A percentile compares a stretch with the other conserved stretches of the same genome.
Conservation (phyloP, 2,797 vertebrate genomes). For the Meriones psammophilus region DNA sequence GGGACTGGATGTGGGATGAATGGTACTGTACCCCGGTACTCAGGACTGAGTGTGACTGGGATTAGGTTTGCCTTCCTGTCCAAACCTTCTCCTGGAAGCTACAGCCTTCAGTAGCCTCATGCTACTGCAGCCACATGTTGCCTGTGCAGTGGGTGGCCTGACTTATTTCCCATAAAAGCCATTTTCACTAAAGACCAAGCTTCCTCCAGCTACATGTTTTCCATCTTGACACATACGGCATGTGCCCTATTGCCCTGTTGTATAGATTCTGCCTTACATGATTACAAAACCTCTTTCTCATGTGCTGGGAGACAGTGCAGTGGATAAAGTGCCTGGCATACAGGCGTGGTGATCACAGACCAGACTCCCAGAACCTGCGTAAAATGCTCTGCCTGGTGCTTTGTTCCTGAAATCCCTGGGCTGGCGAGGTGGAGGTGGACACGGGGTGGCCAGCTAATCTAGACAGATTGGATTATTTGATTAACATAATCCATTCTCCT, state of each 20-base stretch:
- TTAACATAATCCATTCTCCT: background rate
- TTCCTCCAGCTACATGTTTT: background rate
- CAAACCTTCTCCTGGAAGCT: background rate
- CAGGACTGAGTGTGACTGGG: background rate
- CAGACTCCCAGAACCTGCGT: background rate
- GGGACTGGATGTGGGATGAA: background rate
- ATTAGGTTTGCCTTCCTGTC: background rate
- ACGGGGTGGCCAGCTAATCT: background rate
- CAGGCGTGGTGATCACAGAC: too few relatives aligned
- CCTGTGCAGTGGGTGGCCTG: background rate
- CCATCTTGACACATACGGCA: fast-evolving
- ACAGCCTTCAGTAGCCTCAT: background rate
- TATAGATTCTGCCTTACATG: background rate
- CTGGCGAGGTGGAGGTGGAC: background rate
- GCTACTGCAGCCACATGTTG: background rate
- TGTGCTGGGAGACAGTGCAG: background rate
- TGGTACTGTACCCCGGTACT: too few relatives aligned
- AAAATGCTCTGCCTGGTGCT: too few relatives aligned
- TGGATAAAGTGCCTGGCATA: background rate
- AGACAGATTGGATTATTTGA: background rate
- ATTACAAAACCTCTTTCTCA: background rate
- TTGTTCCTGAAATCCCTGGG: background rate
- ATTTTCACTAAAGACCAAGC: too few relatives aligned
- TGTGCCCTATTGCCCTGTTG: background rate
- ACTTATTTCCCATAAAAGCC: background rate